Conservation (phyloP, 2,113 vertebrate species). For the Aptenodytes forsteri region DNA sequence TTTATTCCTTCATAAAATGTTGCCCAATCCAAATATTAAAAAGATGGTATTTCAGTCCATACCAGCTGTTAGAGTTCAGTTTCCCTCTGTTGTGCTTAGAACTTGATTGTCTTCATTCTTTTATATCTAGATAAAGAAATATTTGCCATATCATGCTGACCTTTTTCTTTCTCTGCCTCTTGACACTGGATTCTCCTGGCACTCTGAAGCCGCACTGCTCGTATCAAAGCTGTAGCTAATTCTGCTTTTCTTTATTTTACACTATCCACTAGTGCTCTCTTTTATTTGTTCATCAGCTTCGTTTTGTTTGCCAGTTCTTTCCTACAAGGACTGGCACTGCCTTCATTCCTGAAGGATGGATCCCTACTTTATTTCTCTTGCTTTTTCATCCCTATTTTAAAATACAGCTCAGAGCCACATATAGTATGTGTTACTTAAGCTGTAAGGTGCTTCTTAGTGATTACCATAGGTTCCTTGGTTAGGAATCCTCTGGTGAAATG, state of each 20-base stretch:
- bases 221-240: background rate
- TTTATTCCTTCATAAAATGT: background rate
- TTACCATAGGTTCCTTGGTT: background rate
- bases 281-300: background rate
- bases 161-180: background rate
- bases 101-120: background rate
- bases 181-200: background rate
- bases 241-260: background rate
- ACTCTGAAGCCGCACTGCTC: background rate
- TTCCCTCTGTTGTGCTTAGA: background rate
- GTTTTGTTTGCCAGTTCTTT: background rate
- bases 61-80: background rate
- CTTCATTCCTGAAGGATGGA: background rate
- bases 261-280: background rate
- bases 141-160: background rate
- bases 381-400: background rate
- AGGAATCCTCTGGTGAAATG: background rate
- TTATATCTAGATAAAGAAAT: background rate
- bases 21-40: background rate
- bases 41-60: background rate
- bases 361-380: background rate
- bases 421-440: rapidly evolving
- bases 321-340: background rate
- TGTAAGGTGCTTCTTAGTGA: background rate
- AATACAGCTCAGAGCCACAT: background rate